phyloP scores from a whole-genome alignment of 2,113 vertebrate species.

The Cepphus grylle region DNA sequence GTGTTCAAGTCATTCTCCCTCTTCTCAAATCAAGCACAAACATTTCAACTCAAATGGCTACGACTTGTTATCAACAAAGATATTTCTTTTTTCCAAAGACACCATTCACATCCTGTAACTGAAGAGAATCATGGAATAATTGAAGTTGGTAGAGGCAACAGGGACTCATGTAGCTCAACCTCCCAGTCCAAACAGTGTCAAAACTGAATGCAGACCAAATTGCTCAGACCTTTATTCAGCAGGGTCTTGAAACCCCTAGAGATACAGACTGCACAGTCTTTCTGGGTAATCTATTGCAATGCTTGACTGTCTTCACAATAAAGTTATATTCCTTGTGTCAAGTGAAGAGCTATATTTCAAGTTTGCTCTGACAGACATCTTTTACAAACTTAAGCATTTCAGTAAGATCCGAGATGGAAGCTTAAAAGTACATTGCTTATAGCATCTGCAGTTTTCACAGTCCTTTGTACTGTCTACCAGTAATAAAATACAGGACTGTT shows the following conservation, averaged over 20 bases:
- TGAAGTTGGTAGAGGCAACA: not conserved
- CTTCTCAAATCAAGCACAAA: not conserved
- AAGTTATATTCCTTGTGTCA: not conserved
- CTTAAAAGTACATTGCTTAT: not conserved
- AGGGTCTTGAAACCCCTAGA: not conserved
- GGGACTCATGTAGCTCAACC: not conserved
- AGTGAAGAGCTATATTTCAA: not conserved
- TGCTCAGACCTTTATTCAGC: not conserved
- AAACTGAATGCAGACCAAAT: not conserved
- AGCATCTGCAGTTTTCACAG: not conserved
- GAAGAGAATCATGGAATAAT: not conserved
- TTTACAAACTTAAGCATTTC: not conserved
- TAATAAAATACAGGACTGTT: not conserved
- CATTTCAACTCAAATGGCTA: not conserved
- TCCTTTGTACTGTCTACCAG: rapidly evolving
- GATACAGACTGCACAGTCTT: not conserved
- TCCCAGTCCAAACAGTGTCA: not conserved
- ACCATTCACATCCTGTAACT: not conserved
- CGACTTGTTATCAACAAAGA: not conserved
- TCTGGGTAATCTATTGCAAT: not conserved
- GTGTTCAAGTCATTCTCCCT: not conserved
- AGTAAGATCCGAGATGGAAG: not conserved
- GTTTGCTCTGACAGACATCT: not conserved
- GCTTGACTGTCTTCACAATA: not conserved
- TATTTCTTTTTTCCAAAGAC: not conserved